phyloP scores from a whole-genome alignment of 2,888 invertebrate species.

The Magallana nippona region DNA sequence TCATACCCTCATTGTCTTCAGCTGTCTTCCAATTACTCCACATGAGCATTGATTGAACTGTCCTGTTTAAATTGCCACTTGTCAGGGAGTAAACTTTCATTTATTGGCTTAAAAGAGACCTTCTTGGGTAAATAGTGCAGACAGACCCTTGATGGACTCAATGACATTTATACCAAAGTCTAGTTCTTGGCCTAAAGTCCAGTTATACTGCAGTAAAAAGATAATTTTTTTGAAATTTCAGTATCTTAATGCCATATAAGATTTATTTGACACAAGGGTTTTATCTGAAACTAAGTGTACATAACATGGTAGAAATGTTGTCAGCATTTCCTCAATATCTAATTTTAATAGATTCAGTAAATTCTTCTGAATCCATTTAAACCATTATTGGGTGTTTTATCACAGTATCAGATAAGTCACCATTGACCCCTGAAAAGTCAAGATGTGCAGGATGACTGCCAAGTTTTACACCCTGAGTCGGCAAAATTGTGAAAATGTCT shows the following conservation, averaged over 20 bases:
- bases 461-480: background rate
- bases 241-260: background rate
- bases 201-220: background rate
- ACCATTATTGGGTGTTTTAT: slow-evolving; percentile 2
- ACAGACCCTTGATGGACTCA: background rate
- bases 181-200: background rate
- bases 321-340: background rate
- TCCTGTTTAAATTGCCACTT: too few species aligned
- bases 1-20: too few species aligned
- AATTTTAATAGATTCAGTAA: background rate
- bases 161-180: background rate
- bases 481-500: background rate
- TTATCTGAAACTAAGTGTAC: background rate
- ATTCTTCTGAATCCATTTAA: slow-evolving; percentile 21
- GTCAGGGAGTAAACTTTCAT: too few species aligned
- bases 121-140: too few species aligned
- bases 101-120: too few species aligned
- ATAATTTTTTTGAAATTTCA: slow-evolving; percentile 11
- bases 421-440: background rate
- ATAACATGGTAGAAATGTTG: background rate
- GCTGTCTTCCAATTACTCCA: too few species aligned
- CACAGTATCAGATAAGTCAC: slow-evolving; percentile 3
- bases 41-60: too few species aligned
- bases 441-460: background rate
- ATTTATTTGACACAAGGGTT: background rate